A percentile compares a stretch with the other conserved stretches of the same genome.
These are phyloP conservation scores for Cephalopterus ornatus DNA, from an alignment of 2,113 vertebrate genomes.

Conservation along the genomic window DNA sequence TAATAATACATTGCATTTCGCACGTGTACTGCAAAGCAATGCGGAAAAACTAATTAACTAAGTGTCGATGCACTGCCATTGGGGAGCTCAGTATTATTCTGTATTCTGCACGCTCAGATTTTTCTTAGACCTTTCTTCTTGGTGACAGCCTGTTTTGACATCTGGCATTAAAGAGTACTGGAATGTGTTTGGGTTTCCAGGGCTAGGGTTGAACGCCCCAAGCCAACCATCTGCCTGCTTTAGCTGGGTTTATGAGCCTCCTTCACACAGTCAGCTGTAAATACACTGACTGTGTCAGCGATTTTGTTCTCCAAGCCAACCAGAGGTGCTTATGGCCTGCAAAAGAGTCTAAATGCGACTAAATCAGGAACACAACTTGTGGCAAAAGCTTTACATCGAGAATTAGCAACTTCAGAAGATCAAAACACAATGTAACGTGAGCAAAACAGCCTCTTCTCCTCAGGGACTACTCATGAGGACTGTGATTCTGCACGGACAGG, in stretches of 20 bases:
- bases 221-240: neutral
- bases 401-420: neutral
- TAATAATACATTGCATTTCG: neutral
- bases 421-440: fast-evolving
- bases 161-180: neutral
- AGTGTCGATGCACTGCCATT: neutral
- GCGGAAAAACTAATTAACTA: neutral
- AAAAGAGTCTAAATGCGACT: neutral
- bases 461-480: neutral
- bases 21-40: neutral
- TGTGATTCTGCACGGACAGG: neutral
- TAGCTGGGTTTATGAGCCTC: neutral
- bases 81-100: neutral
- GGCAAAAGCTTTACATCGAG: neutral
- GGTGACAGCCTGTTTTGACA: neutral
- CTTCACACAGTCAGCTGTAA: neutral
- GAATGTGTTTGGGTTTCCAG: neutral
- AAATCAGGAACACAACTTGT: neutral
- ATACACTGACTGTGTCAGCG: no score
- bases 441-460: neutral
- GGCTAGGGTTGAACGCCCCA: neutral
- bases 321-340: neutral
- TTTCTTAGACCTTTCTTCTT: neutral
- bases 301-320: neutral
- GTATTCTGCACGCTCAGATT: neutral